Evolutionary conservation across 2,888 invertebrate genomes (phyloP).

Genomic region (Xanthorhoe spadicearia): DNA sequence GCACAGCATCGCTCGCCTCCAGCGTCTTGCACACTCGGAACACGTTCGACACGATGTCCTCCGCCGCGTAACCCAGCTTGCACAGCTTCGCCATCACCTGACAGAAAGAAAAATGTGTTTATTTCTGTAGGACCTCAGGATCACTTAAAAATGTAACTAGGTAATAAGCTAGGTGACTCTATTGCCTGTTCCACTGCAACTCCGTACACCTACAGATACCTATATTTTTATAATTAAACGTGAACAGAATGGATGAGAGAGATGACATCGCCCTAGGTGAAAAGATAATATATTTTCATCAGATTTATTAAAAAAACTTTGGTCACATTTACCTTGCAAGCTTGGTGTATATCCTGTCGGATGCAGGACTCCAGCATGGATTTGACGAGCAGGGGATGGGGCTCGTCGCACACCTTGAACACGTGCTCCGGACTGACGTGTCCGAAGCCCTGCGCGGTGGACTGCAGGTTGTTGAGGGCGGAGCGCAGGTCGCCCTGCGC

Average conservation of each 20-base stretch:
- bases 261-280: no score
- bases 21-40: constrained; percentile 97
- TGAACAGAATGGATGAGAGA: no score
- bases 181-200: no score
- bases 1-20: constrained; percentile 91
- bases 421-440: constrained; percentile 97
- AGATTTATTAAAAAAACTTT: no score
- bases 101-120: no score
- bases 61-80: constrained; percentile 97
- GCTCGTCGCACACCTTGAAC: constrained; percentile 99
- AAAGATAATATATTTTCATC: no score
- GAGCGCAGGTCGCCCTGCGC: constrained; percentile 99
- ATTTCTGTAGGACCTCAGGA: no score
- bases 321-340: constrained; percentile 86
- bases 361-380: constrained; percentile 95
- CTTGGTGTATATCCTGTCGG: constrained; percentile 92
- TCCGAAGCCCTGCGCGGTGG: constrained; percentile 93
- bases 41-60: constrained; percentile 97
- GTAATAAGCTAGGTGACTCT: no score
- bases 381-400: constrained; percentile 96
- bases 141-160: no score
- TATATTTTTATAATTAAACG: no score
- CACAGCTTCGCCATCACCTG: constrained; percentile 94
- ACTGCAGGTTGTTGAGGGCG: constrained; percentile 97
- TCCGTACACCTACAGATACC: no score